These are phyloP conservation scores for Agrotis exclamationis DNA, from an alignment of 2,888 invertebrate species.

Conservation along the genomic window DNA sequence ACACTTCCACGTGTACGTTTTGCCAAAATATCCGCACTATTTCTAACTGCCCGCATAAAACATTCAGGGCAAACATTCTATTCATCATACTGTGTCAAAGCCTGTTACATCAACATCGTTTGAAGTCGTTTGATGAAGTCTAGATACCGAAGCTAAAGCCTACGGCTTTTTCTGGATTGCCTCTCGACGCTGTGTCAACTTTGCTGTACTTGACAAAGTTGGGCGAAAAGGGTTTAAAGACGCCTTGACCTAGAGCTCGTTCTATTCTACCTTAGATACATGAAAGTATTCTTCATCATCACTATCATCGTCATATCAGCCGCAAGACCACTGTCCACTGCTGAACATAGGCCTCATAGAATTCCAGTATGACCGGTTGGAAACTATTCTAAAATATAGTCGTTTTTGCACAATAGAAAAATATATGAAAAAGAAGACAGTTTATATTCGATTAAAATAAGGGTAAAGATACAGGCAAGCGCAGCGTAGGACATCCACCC, in stretches of 20 bases:
- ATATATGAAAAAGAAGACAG: too few species aligned
- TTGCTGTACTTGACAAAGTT: slow-evolving; percentile 18
- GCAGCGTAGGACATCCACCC: too few species aligned
- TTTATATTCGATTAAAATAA: too few species aligned
- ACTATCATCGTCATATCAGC: too few species aligned
- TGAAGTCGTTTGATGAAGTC: slow-evolving; percentile 54
- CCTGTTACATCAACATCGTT: slow-evolving; percentile 47
- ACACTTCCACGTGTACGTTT: neutral
- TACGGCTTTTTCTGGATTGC: slow-evolving; percentile 42
- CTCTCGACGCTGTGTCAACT: slow-evolving; percentile 30
- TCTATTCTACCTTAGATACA: too few species aligned
- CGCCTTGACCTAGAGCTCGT: neutral
- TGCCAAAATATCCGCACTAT: slow-evolving; percentile 31
- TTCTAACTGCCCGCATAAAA: slow-evolving; percentile 20
- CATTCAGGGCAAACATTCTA: slow-evolving; percentile 42
- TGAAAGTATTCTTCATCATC: too few species aligned
- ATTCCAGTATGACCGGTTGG: too few species aligned
- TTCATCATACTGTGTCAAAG: slow-evolving; percentile 51
- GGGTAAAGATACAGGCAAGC: too few species aligned
- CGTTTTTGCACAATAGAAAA: too few species aligned
- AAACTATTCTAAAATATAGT: too few species aligned
- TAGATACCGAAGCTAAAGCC: slow-evolving; percentile 47
- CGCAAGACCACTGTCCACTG: too few species aligned
- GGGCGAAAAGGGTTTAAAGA: slow-evolving; percentile 12
- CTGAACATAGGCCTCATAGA: too few species aligned